These are phyloP conservation scores for Pterocles gutturalis DNA, from an alignment of 2,113 vertebrate species.

Conservation along the genomic window DNA sequence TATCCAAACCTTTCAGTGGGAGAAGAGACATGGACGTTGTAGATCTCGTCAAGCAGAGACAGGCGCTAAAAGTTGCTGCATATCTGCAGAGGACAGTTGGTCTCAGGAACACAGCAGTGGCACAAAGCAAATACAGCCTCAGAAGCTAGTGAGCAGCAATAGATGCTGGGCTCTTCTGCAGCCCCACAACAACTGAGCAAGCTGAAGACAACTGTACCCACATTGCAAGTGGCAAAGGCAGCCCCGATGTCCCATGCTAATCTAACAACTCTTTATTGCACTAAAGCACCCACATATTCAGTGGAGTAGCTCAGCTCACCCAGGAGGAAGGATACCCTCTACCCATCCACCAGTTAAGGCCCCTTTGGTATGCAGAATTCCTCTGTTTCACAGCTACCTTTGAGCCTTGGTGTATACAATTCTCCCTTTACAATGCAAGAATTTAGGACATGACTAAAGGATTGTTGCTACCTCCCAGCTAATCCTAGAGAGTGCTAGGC, in stretches of 20 bases:
- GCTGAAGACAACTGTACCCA: neutral
- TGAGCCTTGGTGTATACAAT: neutral
- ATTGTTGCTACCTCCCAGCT: neutral
- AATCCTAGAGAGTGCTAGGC: neutral
- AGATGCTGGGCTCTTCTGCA: neutral
- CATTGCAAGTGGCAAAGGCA: neutral
- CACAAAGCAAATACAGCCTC: neutral
- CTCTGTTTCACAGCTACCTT: neutral
- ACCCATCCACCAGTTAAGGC: neutral
- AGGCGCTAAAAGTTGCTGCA: constrained; percentile 38
- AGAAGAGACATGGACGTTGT: neutral
- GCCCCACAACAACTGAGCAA: neutral
- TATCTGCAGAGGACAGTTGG: constrained; percentile 5
- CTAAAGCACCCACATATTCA: neutral
- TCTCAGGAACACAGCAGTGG: neutral
- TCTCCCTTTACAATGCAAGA: constrained; percentile 16
- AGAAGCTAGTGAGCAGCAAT: neutral
- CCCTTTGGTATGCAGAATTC: constrained; percentile 13
- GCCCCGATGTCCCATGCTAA: neutral
- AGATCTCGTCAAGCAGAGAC: neutral
- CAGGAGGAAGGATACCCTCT: neutral
- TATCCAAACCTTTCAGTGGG: neutral
- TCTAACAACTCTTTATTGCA: neutral
- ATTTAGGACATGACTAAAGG: neutral
- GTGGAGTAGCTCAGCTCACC: neutral